Base-by-base conservation (phyloP, 2,888 invertebrate species). In the Blastobasis lacticolella region DNA sequence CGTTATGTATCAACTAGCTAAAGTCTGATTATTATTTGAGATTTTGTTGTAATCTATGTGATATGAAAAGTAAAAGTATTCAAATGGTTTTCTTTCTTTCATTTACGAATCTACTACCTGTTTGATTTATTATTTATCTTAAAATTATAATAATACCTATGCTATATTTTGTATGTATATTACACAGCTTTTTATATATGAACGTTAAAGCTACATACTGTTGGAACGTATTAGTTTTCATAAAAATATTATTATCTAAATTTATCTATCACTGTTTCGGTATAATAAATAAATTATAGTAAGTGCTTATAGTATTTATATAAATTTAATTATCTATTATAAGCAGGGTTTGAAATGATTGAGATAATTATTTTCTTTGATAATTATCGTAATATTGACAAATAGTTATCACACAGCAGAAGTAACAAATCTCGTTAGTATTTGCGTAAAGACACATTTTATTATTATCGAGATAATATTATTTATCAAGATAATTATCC, bases 1-100 rank as follows among this genome's bases (percentile, higher is more conserved):
- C 55, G 64, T 62, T 67, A 58, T 63, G 64, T 64, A 62, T 69
- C 55, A 60, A 51, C 61, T 49, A 53, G 53, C 65, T 69, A 60
- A 78, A 78, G 79, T 81, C 75, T 79, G 77, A 82, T 67, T 73
- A 72, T 72, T 66, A 70, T 78, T 78, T 73, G 76, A 79, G 71
- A 79, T 79, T 80, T 78, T 64, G 58, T 23, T 86, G 80, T 84
- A 82, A 73, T 79, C 71, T 67, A 80, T 86, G 82, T 81, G 80
- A 80, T 81, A 79, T 73, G 62, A 75, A 75, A 81, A 81, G 79
- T 81, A 83, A 82, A 76, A 67, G 60, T 67, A 78, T 77, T 73
- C 64, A 75, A 79, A 73, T 65, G 60, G 69, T 68, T 74, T 64
- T 54, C 58, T 78, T 76, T 81, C 68, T 81, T 78, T 78, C 65